Evolutionary conservation across 2,113 vertebrate genomes (phyloP).

Genomic region (Tinamus guttatus): DNA sequence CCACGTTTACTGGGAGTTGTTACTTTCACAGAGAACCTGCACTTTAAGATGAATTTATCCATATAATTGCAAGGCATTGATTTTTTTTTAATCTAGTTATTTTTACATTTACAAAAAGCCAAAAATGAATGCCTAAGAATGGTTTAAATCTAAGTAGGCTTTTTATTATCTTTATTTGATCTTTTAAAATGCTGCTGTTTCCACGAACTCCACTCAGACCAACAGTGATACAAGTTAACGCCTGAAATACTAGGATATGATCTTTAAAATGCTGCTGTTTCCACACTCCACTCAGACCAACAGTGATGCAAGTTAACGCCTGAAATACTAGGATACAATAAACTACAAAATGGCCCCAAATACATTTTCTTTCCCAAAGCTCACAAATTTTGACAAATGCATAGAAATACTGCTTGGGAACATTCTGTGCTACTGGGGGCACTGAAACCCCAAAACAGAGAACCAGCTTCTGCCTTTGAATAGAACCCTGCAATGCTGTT

Average conservation of each 20-base stretch:
- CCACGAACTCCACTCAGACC: background rate
- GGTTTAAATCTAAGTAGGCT: background rate
- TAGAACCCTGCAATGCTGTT: background rate
- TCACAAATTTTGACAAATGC: background rate
- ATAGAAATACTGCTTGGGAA: background rate
- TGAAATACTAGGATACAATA: slow-evolving; percentile 12
- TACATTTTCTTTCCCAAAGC: background rate
- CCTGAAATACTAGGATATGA: background rate
- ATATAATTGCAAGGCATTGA: background rate
- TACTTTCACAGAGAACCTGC: background rate
- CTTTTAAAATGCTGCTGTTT: slow-evolving; percentile 22
- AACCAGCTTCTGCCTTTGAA: background rate
- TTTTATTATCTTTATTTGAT: slow-evolving; percentile 49
- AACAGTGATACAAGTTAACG: slow-evolving; percentile 34
- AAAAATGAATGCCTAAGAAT: background rate
- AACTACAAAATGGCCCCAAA: slow-evolving; percentile 3
- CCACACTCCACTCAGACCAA: background rate
- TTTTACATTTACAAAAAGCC: slow-evolving; percentile 22
- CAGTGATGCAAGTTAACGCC: slow-evolving; percentile 30
- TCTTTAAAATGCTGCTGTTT: slow-evolving; percentile 24
- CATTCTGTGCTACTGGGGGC: background rate
- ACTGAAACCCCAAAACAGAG: background rate
- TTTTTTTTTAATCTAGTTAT: background rate
- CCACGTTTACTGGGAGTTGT: slow-evolving; percentile 9
- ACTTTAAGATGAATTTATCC: background rate